Evolutionary conservation across 2,888 invertebrate species (phyloP).

Genomic region (Polylopha cassiicola): DNA sequence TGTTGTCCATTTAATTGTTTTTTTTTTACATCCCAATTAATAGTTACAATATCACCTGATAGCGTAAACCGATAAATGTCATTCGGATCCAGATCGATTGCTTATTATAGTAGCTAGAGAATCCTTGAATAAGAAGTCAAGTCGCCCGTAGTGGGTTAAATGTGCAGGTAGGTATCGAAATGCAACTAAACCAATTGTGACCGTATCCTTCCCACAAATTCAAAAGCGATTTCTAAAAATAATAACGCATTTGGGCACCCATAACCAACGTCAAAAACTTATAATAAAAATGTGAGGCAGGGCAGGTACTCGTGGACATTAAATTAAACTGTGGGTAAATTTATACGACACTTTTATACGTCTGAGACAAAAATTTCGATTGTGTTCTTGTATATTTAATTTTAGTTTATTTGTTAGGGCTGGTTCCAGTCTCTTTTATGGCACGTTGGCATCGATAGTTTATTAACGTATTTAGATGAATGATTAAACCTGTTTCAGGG

Average conservation of each 20-base stretch:
- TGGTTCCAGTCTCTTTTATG: conserved; percentile 70
- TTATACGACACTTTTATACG: conserved; percentile 77
- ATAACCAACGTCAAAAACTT: conserved; percentile 69
- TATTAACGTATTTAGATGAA: conserved; percentile 74
- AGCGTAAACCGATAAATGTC: too few relatives aligned
- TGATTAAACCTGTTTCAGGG: conserved; percentile 58
- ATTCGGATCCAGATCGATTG: too few relatives aligned
- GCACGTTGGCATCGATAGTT: conserved; percentile 66
- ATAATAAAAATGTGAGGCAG: conserved; percentile 71
- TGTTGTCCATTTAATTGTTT: too few relatives aligned
- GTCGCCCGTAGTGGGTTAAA: too few relatives aligned
- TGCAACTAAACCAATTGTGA: conserved; percentile 16
- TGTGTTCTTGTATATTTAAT: conserved; percentile 76
- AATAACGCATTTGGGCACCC: conserved; percentile 69
- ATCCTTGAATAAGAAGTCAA: too few relatives aligned
- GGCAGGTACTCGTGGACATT: conserved; percentile 76
- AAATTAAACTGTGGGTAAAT: conserved; percentile 77
- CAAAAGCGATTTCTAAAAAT: conserved; percentile 72
- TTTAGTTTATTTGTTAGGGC: conserved; percentile 75
- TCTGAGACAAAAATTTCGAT: conserved; percentile 77
- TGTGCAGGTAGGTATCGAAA: conserved; percentile 15
- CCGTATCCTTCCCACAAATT: conserved; percentile 52
- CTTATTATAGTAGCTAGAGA: too few relatives aligned
- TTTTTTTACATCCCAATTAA: too few relatives aligned
- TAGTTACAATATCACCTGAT: too few relatives aligned